These are phyloP conservation scores for Microcebus tavaratra DNA, from an alignment of 2,113 vertebrate species.

Conservation along the genomic window DNA sequence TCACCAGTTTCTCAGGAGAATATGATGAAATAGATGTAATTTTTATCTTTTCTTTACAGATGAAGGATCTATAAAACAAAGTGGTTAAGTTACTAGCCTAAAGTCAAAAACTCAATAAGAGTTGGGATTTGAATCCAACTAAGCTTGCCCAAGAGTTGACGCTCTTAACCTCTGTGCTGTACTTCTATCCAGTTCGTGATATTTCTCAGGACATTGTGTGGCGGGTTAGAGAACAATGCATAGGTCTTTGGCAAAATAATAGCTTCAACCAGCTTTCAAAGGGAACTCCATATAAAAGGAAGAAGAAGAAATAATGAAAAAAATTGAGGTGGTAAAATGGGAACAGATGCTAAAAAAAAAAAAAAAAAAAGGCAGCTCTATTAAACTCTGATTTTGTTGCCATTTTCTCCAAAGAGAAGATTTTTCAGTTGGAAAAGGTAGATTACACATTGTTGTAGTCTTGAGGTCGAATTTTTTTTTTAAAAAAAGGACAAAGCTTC, in stretches of 20 bases:
- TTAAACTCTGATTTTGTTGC: neutral
- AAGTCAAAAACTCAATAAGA: neutral
- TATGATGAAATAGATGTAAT: neutral
- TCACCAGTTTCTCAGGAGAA: neutral
- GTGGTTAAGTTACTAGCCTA: neutral
- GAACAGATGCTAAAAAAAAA: neutral
- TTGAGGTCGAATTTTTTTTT: neutral
- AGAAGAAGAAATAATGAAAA: neutral
- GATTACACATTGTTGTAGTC: neutral
- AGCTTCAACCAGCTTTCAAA: neutral
- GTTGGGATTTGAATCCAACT: neutral
- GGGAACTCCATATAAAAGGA: neutral
- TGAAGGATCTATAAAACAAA: neutral
- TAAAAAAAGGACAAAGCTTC: neutral
- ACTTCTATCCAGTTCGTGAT: neutral
- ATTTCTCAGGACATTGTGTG: neutral
- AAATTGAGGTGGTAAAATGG: neutral
- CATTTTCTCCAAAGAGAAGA: neutral
- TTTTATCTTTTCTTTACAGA: neutral
- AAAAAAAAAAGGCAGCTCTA: neutral
- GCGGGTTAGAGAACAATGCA: neutral
- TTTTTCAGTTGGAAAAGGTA: conserved; percentile 7
- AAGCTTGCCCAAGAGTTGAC: neutral
- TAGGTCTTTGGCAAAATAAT: neutral
- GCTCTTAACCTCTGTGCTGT: neutral